phyloP scores from a whole-genome alignment of 2,113 vertebrate species.

The Tachysurus fulvidraco region DNA sequence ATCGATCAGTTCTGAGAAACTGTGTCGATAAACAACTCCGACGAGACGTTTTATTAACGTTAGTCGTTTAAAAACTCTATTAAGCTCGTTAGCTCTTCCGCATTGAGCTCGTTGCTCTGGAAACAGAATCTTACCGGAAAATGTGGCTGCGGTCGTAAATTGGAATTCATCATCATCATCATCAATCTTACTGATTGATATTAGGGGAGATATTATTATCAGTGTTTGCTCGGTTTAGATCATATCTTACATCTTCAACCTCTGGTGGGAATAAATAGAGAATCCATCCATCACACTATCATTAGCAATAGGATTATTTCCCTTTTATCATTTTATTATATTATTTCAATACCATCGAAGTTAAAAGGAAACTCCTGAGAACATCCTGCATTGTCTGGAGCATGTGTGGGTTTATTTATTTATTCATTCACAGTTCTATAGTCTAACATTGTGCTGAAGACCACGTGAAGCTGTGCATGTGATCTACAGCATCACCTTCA shows the following conservation, averaged over 20 bases:
- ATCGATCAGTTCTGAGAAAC: not conserved
- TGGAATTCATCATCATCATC: not conserved
- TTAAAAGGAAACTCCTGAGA: too few relatives aligned
- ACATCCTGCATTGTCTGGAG: not conserved
- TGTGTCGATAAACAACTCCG: not conserved
- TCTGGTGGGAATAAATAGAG: not conserved
- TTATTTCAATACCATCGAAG: not conserved
- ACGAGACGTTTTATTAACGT: too few relatives aligned
- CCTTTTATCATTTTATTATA: not conserved
- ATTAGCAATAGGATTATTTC: not conserved
- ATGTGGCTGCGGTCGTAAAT: not conserved
- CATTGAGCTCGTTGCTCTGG: not conserved
- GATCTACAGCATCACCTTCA: too few relatives aligned
- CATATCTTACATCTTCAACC: not conserved
- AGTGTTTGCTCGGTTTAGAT: not conserved
- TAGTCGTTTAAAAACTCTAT: not conserved
- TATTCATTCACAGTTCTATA: too few relatives aligned
- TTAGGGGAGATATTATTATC: too few relatives aligned
- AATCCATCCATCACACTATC: not conserved
- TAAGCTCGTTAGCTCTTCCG: not conserved
- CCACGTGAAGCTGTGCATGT: not conserved
- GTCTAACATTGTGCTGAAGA: not conserved
- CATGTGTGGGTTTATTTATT: not conserved
- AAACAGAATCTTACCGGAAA: slow-evolving; percentile 5
- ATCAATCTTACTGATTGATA: not conserved